Evolutionary conservation across 2,797 vertebrate genomes (phyloP).

Genomic region (Halcyon badia): DNA sequence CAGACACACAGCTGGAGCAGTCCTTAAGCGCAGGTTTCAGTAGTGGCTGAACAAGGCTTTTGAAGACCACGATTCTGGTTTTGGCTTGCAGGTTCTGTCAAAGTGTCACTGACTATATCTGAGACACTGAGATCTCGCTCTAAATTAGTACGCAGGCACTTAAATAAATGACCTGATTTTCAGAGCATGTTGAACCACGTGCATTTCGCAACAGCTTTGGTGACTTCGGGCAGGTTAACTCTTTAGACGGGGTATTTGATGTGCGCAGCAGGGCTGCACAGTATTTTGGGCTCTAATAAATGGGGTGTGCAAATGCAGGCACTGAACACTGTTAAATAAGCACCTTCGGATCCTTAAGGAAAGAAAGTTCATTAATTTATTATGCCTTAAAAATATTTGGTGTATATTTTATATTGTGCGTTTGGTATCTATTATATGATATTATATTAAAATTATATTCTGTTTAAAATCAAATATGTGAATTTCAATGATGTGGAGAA

Average conservation of each 20-base stretch:
- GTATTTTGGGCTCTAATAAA: background rate
- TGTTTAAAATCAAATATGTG: background rate
- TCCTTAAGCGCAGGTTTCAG: background rate
- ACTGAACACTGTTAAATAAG: background rate
- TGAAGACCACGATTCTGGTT: background rate
- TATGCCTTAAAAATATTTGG: background rate
- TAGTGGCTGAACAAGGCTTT: background rate
- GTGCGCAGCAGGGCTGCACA: background rate
- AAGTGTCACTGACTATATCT: background rate
- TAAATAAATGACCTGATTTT: background rate
- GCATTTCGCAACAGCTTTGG: background rate
- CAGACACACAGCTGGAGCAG: background rate
- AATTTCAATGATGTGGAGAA: background rate
- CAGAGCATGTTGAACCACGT: background rate
- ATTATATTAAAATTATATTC: background rate
- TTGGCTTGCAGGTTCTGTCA: background rate
- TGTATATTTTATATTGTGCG: background rate
- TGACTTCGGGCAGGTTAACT: background rate
- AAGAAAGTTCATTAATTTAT: background rate
- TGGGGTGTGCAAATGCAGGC: background rate
- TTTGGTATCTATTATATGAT: background rate
- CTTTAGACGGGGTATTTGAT: background rate
- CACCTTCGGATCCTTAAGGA: background rate
- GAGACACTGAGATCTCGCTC: background rate
- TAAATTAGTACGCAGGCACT: background rate